Conservation (phyloP, 2,888 invertebrate species). For the Alentia gelatinosa region DNA sequence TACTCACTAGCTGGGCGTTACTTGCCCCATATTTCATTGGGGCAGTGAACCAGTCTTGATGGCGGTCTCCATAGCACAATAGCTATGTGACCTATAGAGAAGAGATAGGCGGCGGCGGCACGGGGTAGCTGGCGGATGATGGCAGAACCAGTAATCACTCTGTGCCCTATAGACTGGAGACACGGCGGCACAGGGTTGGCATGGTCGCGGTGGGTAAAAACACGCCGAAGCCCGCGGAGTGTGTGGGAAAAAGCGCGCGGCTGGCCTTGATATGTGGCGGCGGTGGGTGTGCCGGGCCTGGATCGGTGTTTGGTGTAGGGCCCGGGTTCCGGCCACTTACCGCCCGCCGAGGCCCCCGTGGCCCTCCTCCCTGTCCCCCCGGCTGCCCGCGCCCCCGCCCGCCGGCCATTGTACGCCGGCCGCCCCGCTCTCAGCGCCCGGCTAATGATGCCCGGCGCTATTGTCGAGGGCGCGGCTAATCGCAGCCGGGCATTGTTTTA, state of each 20-base stretch:
- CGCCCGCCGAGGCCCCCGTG: not conserved
- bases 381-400: not conserved
- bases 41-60: too few species aligned
- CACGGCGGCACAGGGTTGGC: too few species aligned
- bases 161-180: too few species aligned
- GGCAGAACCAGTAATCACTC: too few species aligned
- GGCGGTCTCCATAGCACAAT: too few species aligned
- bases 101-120: too few species aligned
- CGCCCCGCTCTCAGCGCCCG: not conserved
- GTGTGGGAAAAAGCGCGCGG: not conserved
- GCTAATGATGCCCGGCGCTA: not conserved
- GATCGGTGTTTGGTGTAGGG: slow-evolving; percentile 1
- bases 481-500: not conserved
- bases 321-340: not conserved
- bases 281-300: not conserved
- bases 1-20: too few species aligned
- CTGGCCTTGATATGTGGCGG: slow-evolving; percentile 21
- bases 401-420: not conserved
- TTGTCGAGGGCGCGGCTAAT: not conserved
- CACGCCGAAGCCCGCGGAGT: too few species aligned
- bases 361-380: not conserved
- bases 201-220: too few species aligned
- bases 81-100: too few species aligned
- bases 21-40: too few species aligned
- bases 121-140: too few species aligned